phyloP scores from a whole-genome alignment of 2,888 invertebrate genomes.

The Gasteruption jaculator region DNA sequence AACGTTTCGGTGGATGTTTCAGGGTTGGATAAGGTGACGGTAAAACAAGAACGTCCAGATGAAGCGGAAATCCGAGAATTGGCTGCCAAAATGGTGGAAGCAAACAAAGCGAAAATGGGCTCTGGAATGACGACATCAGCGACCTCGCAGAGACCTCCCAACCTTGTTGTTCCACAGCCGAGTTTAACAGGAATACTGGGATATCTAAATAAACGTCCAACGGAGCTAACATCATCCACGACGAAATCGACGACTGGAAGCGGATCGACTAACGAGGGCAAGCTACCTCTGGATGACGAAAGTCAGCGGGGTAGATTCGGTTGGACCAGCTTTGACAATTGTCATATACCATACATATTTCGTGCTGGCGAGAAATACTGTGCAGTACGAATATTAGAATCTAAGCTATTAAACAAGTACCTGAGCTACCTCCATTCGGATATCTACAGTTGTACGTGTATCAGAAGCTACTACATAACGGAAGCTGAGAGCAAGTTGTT shows the following conservation, averaged over 20 bases:
- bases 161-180: constrained; percentile 34
- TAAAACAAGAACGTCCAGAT: constrained; percentile 74
- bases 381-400: constrained; percentile 91
- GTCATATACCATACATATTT: constrained; percentile 84
- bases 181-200: constrained; percentile 44
- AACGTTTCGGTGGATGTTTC: no score
- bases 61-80: constrained; percentile 83
- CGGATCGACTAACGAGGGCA: constrained; percentile 51
- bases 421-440: constrained; percentile 84
- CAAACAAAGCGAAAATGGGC: constrained; percentile 67
- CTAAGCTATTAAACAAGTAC: constrained; percentile 84
- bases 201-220: constrained; percentile 48
- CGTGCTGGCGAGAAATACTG: constrained; percentile 81
- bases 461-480: constrained; percentile 89
- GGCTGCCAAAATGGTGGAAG: constrained; percentile 84
- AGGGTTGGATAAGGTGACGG: constrained; percentile 52
- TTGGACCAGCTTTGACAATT: constrained; percentile 84
- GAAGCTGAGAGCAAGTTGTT: constrained; percentile 84
- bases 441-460: constrained; percentile 86
- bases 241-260: constrained; percentile 24
- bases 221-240: constrained; percentile 28
- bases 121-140: constrained; percentile 39
- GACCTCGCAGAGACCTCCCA: constrained; percentile 25
- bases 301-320: constrained; percentile 82
- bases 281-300: constrained; percentile 64